Evolutionary conservation across 2,797 vertebrate species (phyloP), one percentile per base, ranked within the genome.

Genomic region (Craterocephalus amniculus): DNA sequence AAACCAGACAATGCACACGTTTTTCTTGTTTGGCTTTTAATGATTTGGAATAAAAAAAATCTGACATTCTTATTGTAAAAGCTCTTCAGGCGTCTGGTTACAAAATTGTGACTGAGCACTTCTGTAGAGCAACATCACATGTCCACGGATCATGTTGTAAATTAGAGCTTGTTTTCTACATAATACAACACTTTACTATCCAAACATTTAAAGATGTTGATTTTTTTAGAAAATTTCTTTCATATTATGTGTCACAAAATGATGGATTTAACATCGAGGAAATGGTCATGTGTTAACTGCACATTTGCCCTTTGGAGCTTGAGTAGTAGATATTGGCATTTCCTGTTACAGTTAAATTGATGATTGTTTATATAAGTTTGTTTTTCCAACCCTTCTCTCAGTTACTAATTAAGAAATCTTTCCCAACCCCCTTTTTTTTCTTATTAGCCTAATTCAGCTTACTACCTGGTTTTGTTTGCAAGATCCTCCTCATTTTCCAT

Each of bases 281-380:
- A 64, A 57, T 70, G 45, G 24, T 61, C 29, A 4, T 6, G 5
- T 29, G 29, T 29, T 29, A 29, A 13, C 26, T 29, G 13, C 31
- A 67, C 11, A 55, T 72, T 82, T 79, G 71, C 58, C 58, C 58
- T 83, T 76, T 67, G 40, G 63, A 65, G 59, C 43, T 69, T 83
- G 54, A 55, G 64, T 64, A 70, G 66, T 62, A 76, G 74, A 78
- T 83, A 82, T 67, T 76, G 84, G 78, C 83, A 88, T 93, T 92
- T 94, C 79, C 89, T 90, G 87, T 86, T 78, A 77, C 58, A 88
- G 80, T 83, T 79, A 73, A 87, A 87, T 87, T 68, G 69, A 51
- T 87, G 36, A 74, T 34, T 91, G 88, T 93, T 93, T 90, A 90
- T 76, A 58, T 64, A 63, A 27, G 60, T 83, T 20, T 84, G 78